Evolutionary conservation across 2,797 vertebrate species (phyloP).

Genomic region (Adelosebastes latens): DNA sequence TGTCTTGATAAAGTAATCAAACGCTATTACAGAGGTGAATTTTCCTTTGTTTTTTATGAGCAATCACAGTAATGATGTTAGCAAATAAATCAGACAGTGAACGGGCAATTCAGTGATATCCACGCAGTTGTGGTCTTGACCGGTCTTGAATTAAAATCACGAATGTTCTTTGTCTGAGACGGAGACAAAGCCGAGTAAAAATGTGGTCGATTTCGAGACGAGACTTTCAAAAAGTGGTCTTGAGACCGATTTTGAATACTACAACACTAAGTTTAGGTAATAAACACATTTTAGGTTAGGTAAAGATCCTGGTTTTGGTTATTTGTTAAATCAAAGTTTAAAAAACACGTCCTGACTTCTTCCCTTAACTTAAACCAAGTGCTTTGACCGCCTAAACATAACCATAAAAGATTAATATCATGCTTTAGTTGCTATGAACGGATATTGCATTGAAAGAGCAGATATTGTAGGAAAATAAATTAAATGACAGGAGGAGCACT

Average conservation of each 20-base stretch:
- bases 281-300: not conserved
- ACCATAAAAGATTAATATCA: not conserved
- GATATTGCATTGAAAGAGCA: not conserved
- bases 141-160: no score
- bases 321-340: not conserved
- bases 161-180: no score
- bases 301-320: not conserved
- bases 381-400: not conserved
- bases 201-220: no score
- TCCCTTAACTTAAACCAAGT: not conserved
- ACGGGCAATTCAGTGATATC: not conserved
- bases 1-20: no score
- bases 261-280: not conserved
- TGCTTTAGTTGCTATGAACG: not conserved
- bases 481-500: not conserved
- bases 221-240: no score
- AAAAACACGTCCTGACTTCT: not conserved
- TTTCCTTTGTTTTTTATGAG: no score
- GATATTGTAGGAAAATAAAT: not conserved
- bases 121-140: not conserved
- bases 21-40: no score
- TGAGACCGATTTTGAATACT: no score
- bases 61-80: not conserved
- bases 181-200: no score
- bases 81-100: not conserved